Base-by-base conservation (phyloP, 2,797 vertebrate genomes). In the Odontamblyopus rebecca region DNA sequence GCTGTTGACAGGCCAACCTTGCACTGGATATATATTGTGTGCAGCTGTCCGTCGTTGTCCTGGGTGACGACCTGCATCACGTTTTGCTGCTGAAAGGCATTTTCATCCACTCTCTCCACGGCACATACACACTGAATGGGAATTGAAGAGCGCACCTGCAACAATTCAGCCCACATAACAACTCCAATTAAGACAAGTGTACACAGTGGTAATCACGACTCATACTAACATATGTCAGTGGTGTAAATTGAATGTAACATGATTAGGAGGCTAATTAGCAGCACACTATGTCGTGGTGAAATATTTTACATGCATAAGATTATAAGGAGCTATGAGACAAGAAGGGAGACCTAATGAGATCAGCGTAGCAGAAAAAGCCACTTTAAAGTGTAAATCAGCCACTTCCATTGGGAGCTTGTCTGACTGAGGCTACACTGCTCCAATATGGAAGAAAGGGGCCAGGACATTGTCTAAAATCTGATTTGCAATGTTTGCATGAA, bases 11-110 rank as follows among this genome's bases (percentile, higher is more conserved):
- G 75, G 26, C 53, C 62, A 75, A 97, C 97, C 95, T 98, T 98
- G 89, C 97, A 98, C 84, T 96, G 97, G 83, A 97, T 94, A 90
- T 97, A 97, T 86, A 94, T 94, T 80, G 93, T 96, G 87, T 91
- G 91, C 75, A 91, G 90, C 73, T 93, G 90, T 11, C 93, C 91
- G 0, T 93, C 79, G 0, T 81, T 90, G 59, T 94, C 95, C 90
- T 93, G 94, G 0, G 94, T 95, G 80, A 96, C 88, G 74, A 98
- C 90, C 91, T 98, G 97, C 96, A 97, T 95, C 85, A 97, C 88
- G 30, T 97, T 93, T 19, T 95, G 94, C 86, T 96, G 94, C 89
- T 96, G 96, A 92, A 97, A 98, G 88, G 96, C 94, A 59, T 96
- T 94, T 83, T 97, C 95, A 1, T 98, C 96, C 88, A 96, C 95